A percentile compares a stretch with the other conserved stretches of the same genome.
Conservation (phyloP, 2,113 vertebrate species). For the Cavia aperea region DNA sequence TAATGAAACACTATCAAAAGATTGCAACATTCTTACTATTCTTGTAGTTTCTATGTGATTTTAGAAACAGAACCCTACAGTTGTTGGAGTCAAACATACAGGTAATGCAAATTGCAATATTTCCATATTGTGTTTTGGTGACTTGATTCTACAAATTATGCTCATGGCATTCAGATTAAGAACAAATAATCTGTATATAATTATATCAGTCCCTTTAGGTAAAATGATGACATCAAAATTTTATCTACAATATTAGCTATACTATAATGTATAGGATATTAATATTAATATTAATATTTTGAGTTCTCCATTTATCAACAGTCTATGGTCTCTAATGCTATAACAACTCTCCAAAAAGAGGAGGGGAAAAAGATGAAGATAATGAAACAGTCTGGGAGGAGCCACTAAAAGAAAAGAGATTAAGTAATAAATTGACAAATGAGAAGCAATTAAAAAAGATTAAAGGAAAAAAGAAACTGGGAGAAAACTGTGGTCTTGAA, state of each 20-base stretch:
- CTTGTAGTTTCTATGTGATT: not conserved
- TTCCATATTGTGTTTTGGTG: not conserved
- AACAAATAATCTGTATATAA: not conserved
- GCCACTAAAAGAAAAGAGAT: not conserved
- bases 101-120: not conserved
- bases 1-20: not conserved
- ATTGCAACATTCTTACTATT: not conserved
- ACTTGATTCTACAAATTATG: not conserved
- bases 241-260: not conserved
- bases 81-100: not conserved
- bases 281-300: not conserved
- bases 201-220: not conserved
- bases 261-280: not conserved
- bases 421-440: not conserved
- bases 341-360: not conserved
- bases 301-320: not conserved
- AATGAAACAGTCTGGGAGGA: not conserved
- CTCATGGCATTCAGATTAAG: not conserved
- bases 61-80: not conserved
- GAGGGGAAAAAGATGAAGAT: not conserved
- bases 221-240: constrained; percentile 13
- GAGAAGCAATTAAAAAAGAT: not conserved
- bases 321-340: not conserved
- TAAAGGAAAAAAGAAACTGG: not conserved
- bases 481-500: not conserved